Base-by-base conservation (phyloP, 2,113 vertebrate species). In the Sinocyclocheilus rhinocerous region DNA sequence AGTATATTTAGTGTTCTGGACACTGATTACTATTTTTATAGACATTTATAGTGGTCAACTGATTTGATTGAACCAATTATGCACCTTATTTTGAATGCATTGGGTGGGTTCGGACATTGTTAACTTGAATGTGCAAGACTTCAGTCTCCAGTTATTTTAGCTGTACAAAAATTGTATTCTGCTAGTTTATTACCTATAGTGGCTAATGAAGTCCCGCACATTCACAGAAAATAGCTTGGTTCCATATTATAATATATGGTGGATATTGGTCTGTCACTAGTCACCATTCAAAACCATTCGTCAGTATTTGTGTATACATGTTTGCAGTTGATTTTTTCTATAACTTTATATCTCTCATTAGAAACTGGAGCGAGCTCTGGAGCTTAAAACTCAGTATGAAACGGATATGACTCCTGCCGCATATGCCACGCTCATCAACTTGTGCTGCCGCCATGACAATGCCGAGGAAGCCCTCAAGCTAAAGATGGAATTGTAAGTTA, bases 401-500 rank as follows among this genome's bases (percentile, higher is more conserved):
- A 91, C 93, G 3, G 93, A 97, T 85, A 96, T 99, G 96, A 92
- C 90, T 76, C 65, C 91, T 5, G 93, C 93, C 85, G 76, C 92
- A 84, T 99, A 97, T 86, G 96, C 95, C 88, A 84, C 87, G 90
- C 96, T 99, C 92, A 97, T 99, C 95, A 93, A 91, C 92, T 90
- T 96, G 87, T 99, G 97, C 95, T 98, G 97, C 95, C 95, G 94
- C 88, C 95, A 96, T 69, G 93, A 96, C 95, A 97, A 97, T 76
- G 92, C 92, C 86, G 96, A 98, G 75, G 97, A 97, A 88, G 97
- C 97, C 79, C 89, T 98, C 92, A 96, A 95, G 95, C 94, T 99
- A 91, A 99, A 99, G 94, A 96, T 93, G 88, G 97, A 99, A 92
- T 80, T 99, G 98, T 99, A 94, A 97, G 98, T 96, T 94, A 90